phyloP scores from a whole-genome alignment of 1,140 invertebrate genomes.

The Zaprionus gabonicus region DNA sequence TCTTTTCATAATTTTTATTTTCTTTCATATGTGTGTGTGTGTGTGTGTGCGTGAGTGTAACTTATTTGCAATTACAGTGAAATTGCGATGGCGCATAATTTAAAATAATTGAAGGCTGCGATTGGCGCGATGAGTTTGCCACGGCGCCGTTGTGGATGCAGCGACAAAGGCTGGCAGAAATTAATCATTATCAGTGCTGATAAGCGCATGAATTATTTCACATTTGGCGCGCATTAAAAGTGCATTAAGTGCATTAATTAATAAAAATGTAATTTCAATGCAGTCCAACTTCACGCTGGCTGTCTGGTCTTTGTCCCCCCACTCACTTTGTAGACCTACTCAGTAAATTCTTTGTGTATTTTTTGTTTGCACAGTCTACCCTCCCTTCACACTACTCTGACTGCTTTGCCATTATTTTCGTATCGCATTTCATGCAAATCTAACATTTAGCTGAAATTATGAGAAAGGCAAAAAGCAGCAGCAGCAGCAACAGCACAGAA shows the following conservation, averaged over 20 bases:
- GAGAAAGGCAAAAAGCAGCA: slow-evolving; percentile 40
- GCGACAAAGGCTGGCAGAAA: slow-evolving; percentile 55
- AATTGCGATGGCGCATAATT: slow-evolving; percentile 43
- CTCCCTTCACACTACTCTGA: not conserved
- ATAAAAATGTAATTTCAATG: slow-evolving; percentile 42
- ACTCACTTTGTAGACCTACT: not conserved
- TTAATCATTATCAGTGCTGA: slow-evolving; percentile 79
- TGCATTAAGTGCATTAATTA: slow-evolving; percentile 78
- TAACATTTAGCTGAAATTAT: slow-evolving; percentile 63
- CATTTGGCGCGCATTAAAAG: slow-evolving; percentile 74
- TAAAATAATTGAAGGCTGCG: slow-evolving; percentile 49
- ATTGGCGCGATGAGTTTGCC: slow-evolving; percentile 11
- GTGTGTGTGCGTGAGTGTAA: slow-evolving; percentile 1
- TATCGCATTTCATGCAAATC: slow-evolving; percentile 75
- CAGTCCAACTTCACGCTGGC: slow-evolving; percentile 15
- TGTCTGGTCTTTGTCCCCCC: not conserved
- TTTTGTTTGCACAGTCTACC: slow-evolving; percentile 20
- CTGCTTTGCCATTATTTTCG: slow-evolving; percentile 5
- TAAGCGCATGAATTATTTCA: slow-evolving; percentile 77
- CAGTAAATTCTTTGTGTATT: not conserved
- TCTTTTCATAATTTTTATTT: not conserved
- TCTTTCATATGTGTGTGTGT: not conserved
- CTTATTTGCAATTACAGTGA: slow-evolving; percentile 50
- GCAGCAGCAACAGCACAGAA: slow-evolving; percentile 22
- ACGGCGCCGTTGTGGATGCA: slow-evolving; percentile 9